Conservation (phyloP, 2,888 invertebrate species). For the Spisula subtruncata region DNA sequence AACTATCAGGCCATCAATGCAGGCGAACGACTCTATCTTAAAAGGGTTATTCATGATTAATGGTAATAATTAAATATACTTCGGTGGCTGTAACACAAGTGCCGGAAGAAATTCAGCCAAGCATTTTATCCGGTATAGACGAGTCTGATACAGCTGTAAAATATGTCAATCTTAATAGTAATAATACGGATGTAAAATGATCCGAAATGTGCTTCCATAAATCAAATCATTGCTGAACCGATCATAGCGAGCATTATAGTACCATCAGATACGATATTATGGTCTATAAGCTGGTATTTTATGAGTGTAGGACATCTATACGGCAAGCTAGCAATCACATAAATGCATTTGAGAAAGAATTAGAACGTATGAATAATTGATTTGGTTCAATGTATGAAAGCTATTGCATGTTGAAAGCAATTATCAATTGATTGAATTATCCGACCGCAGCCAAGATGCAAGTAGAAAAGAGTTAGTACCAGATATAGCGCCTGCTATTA, state of each 20-base stretch:
- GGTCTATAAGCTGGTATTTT: neutral
- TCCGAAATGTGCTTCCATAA: neutral
- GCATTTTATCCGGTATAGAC: no score
- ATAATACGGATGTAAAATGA: neutral
- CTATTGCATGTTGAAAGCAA: neutral
- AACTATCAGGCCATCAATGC: no score
- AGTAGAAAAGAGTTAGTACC: neutral
- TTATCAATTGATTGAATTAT: constrained; percentile 2
- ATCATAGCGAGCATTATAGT: neutral
- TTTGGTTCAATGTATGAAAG: neutral
- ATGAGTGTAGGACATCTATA: neutral
- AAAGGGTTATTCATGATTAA: no score
- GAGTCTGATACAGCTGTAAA: no score
- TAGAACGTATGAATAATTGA: neutral
- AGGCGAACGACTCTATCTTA: no score
- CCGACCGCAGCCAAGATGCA: neutral
- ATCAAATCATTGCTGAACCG: constrained; percentile 1
- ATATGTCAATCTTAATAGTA: no score
- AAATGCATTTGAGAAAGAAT: neutral
- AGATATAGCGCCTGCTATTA: no score
- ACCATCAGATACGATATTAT: neutral
- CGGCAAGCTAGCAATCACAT: neutral
- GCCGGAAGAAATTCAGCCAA: no score
- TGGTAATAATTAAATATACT: no score
- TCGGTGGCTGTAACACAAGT: no score